Evolutionary conservation across 2,888 invertebrate species (phyloP).

Genomic region (Agonopterix alstromeriana): DNA sequence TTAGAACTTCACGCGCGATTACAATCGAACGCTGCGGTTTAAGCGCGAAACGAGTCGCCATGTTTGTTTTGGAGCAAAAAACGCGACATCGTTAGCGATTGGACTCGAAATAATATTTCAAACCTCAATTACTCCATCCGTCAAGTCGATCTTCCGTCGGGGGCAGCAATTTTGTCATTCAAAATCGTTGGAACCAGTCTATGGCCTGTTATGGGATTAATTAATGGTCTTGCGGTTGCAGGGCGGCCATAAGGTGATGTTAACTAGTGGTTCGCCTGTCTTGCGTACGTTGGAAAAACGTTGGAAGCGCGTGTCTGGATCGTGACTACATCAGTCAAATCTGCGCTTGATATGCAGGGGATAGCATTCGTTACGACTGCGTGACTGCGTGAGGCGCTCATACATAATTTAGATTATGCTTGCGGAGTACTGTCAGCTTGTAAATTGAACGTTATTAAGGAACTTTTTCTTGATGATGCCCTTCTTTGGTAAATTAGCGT

Average conservation of each 20-base stretch:
- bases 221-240: constrained; percentile 43
- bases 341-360: constrained; percentile 56
- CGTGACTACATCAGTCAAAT: constrained; percentile 69
- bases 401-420: constrained; percentile 37
- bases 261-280: constrained; percentile 39
- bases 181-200: constrained; percentile 43
- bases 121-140: constrained; percentile 55
- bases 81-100: constrained; percentile 37
- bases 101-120: constrained; percentile 48
- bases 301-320: constrained; percentile 49
- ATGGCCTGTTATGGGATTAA: constrained; percentile 54
- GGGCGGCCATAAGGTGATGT: constrained; percentile 48
- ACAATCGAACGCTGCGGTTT: constrained; percentile 5
- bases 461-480: not conserved
- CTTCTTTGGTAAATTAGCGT: constrained; percentile 6
- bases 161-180: constrained; percentile 59
- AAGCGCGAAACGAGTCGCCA: constrained; percentile 25
- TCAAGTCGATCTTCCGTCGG: constrained; percentile 36
- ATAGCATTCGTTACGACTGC: constrained; percentile 49
- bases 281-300: constrained; percentile 48
- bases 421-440: constrained; percentile 11
- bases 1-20: constrained; percentile 50
- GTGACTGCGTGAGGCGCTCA: constrained; percentile 25
- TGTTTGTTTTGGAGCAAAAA: constrained; percentile 8
- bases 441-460: constrained; percentile 29